Base-by-base conservation (phyloP, 1,140 invertebrate genomes). In the Spodoptera litura region DNA sequence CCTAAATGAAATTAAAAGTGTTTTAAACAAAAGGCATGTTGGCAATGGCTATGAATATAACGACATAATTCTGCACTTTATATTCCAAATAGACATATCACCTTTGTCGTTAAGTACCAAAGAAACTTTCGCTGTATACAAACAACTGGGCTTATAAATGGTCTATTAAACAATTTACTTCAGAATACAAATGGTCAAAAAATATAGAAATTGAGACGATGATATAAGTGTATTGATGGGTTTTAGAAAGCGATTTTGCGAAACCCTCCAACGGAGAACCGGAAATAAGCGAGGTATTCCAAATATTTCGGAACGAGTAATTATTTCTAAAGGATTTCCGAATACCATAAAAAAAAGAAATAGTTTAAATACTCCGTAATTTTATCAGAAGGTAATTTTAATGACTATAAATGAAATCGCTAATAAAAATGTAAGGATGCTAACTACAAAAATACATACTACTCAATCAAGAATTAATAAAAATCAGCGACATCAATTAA, bases 31-130 rank as follows among this genome's bases (percentile, higher is more conserved):
- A 58, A 61, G 51, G 53, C 15, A 4, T 59, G 62, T 61, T 76
- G 72, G 52, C 74, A 77, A 20, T 25, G 59, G n/a, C 74, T 74
- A 51, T 55, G 53, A 51, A 59, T 79, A 81, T 27, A 87, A 84
- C 83, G 81, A 88, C 83, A 88, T 90, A 91, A 91, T 89, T 82
- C 73, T 15, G 78, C 86, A 79, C 82, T 91, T 91, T 89, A 88
- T 77, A 91, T 90, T 83, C 90, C 83, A 79, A 75, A 75, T 75
- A 75, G 72, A 75, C 31, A 62, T 75, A 62, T 71, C 68, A 61
- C 72, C 58, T 61, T 62, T 75, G 58, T 52, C 64, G 75, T 74
- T 61, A 76, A 76, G 81, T 83, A 82, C 75, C 75, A 72, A 68
- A 82, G 55, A 71, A 79, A 89, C 89, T 91, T 91, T 91, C 90